Percentiles rank a stretch among this genome's conserved stretches.
Conservation (phyloP, 1,140 invertebrate species). For the Drosophila micromelanica region DNA sequence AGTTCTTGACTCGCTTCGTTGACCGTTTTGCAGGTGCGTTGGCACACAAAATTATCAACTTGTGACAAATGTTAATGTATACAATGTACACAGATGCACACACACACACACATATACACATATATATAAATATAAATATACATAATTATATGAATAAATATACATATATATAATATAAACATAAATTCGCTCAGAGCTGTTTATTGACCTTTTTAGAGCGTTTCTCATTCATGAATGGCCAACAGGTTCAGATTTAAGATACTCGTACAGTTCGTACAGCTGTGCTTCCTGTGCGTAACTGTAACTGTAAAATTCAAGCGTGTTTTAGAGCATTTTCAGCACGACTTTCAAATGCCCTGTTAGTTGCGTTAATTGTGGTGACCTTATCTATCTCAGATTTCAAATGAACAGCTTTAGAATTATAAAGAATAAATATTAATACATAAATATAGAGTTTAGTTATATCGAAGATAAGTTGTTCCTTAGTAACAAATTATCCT, state of each 20-base stretch:
- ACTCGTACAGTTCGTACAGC: background rate
- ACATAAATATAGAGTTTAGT: too few species aligned
- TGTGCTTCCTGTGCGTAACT: slow-evolving; percentile 36
- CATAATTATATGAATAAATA: background rate
- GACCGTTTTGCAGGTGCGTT: slow-evolving; percentile 54
- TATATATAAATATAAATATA: background rate
- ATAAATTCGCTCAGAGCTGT: slow-evolving; percentile 21
- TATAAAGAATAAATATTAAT: too few species aligned
- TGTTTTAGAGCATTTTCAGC: background rate
- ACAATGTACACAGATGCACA: slow-evolving; percentile 1
- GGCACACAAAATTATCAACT: slow-evolving; percentile 52
- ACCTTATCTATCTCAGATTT: too few species aligned
- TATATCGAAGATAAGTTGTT: too few species aligned
- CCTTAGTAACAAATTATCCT: background rate
- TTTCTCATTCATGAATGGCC: slow-evolving; percentile 37
- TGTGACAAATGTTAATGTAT: slow-evolving; percentile 50
- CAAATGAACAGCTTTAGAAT: too few species aligned
- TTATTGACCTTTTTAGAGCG: slow-evolving; percentile 37
- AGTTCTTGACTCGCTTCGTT: slow-evolving; percentile 25
- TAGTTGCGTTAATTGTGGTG: too few species aligned
- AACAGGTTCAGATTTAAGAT: slow-evolving; percentile 20
- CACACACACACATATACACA: background rate
- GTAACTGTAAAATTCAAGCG: slow-evolving; percentile 23
- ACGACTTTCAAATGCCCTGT: background rate
- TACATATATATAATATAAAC: background rate